These are phyloP conservation scores for Perodicticus potto DNA, from an alignment of 2,797 vertebrate genomes.

Conservation along the genomic window DNA sequence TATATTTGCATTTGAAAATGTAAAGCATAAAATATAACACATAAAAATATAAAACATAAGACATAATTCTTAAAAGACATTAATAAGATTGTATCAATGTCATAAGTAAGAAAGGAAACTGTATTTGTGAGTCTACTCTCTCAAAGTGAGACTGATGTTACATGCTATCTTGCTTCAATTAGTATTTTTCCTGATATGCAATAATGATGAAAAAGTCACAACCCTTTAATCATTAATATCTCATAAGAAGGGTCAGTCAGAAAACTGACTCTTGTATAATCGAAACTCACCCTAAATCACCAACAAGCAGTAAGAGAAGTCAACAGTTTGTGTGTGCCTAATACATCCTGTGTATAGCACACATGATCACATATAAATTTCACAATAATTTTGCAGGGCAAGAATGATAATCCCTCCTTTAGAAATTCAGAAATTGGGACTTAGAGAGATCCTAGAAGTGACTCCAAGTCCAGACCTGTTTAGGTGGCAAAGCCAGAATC, in stretches of 20 bases:
- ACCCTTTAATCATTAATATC: constrained; percentile 5
- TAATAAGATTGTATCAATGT: neutral
- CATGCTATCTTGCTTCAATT: neutral
- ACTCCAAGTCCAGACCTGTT: neutral
- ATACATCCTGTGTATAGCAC: neutral
- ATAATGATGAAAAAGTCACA: neutral
- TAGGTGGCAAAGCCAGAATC: neutral
- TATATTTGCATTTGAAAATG: constrained; percentile 20
- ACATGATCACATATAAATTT: neutral
- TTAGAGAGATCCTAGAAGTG: neutral
- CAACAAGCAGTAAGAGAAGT: neutral
- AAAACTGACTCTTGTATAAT: neutral
- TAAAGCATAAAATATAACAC: neutral
- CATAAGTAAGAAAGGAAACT: neutral
- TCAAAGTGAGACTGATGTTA: neutral
- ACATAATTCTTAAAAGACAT: neutral
- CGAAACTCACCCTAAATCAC: neutral
- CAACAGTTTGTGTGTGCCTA: neutral
- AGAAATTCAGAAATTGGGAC: neutral
- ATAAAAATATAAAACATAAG: constrained; percentile 13
- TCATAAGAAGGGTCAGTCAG: neutral
- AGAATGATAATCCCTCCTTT: neutral
- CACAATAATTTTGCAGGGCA: neutral
- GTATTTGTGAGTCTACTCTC: neutral
- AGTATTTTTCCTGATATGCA: neutral